Conservation (phyloP, 2,888 invertebrate genomes). For the Glomeris marginata region DNA sequence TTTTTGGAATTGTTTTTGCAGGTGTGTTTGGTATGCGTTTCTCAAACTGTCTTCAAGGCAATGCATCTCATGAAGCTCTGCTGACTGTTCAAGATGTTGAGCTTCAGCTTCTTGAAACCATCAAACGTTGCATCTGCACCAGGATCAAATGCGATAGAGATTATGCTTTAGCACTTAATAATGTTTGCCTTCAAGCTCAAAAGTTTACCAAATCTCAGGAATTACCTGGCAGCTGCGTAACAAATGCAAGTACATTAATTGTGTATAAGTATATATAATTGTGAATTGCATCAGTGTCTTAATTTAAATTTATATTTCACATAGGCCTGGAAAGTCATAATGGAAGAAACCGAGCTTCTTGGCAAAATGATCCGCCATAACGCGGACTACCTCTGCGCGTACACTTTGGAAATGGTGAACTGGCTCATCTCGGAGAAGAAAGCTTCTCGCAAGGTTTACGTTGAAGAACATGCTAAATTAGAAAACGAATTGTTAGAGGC, state of each 20-base stretch:
- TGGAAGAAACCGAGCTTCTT: conserved; percentile 76
- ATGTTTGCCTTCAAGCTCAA: conserved; percentile 25
- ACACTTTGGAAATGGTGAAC: conserved; percentile 64
- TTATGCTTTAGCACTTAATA: conserved; percentile 56
- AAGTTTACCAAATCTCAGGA: conserved; percentile 23
- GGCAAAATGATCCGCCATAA: conserved; percentile 67
- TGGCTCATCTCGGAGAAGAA: conserved; percentile 73
- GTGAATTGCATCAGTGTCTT: too few species aligned
- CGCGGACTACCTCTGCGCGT: conserved; percentile 67
- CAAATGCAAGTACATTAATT: conserved; percentile 15
- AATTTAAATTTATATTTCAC: neutral
- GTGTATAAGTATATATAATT: neutral
- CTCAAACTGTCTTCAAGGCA: conserved; percentile 69
- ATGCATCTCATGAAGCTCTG: conserved; percentile 79
- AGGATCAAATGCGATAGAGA: conserved; percentile 86
- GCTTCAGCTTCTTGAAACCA: conserved; percentile 75
- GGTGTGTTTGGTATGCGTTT: conserved; percentile 40
- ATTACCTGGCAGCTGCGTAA: conserved; percentile 19
- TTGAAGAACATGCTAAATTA: conserved; percentile 75
- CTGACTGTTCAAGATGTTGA: conserved; percentile 83
- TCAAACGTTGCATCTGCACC: conserved; percentile 68
- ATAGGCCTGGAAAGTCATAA: conserved; percentile 65
- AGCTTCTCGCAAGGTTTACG: conserved; percentile 67
- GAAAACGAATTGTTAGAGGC: conserved; percentile 65
- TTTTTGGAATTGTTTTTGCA: neutral